Percentiles rank a stretch among this genome's conserved stretches.
Evolutionary conservation across 2,797 vertebrate genomes (phyloP).

Genomic region (Chaunax sp.): DNA sequence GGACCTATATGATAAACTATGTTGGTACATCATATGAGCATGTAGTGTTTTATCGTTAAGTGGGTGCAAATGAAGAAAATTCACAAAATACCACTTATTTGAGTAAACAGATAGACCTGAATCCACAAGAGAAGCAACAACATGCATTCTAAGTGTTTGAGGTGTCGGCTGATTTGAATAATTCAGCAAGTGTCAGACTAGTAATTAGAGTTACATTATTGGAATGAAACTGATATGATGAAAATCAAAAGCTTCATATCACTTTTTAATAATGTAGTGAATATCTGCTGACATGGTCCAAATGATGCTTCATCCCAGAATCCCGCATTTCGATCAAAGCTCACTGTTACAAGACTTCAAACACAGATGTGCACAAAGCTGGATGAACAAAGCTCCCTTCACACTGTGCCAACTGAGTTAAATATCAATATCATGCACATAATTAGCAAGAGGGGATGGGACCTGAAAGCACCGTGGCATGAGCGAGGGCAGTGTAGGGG

Average conservation of each 20-base stretch:
- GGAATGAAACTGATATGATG: not conserved
- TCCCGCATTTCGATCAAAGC: too few species aligned
- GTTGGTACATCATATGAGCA: not conserved
- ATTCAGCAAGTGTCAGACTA: not conserved
- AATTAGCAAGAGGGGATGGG: not conserved
- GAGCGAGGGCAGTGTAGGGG: not conserved
- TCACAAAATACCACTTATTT: not conserved
- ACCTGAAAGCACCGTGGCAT: not conserved
- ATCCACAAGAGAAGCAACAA: not conserved
- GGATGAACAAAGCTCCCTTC: not conserved
- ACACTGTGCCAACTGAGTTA: not conserved
- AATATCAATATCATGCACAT: not conserved
- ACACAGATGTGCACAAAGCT: too few species aligned
- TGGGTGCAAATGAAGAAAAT: not conserved
- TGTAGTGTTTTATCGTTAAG: not conserved
- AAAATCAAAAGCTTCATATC: not conserved
- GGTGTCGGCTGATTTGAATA: too few species aligned
- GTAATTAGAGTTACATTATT: not conserved
- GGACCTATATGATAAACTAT: slow-evolving; percentile 4
- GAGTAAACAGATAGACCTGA: not conserved
- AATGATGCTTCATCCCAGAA: too few species aligned
- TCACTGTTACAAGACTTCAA: too few species aligned
- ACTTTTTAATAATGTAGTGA: not conserved
- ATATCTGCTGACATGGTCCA: too few species aligned
- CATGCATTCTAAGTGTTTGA: too few species aligned